These are phyloP conservation scores for Gouania willdenowi DNA, from an alignment of 2,797 vertebrate genomes.

Conservation along the genomic window DNA sequence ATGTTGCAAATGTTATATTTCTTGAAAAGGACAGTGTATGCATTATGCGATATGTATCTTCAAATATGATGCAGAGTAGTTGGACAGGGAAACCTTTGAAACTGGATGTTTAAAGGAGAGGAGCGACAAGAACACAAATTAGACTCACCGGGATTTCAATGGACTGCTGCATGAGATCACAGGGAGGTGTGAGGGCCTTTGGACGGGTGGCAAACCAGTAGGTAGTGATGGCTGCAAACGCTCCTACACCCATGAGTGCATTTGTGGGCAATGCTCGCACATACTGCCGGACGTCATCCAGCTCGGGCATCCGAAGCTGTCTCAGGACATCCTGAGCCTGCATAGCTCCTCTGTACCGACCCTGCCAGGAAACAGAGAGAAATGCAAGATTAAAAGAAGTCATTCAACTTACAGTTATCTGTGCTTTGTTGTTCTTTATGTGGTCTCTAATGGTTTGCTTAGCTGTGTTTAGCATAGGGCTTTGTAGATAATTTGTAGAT, in stretches of 20 bases:
- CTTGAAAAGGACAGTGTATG: too few relatives aligned
- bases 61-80: too few relatives aligned
- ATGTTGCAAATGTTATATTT: too few relatives aligned
- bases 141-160: slow-evolving; percentile 82
- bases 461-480: too few relatives aligned
- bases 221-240: slow-evolving; percentile 90
- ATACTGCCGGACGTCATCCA: slow-evolving; percentile 89
- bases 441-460: too few relatives aligned
- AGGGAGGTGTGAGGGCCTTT: slow-evolving; percentile 85
- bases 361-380: slow-evolving; percentile 14
- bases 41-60: too few relatives aligned
- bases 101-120: too few relatives aligned
- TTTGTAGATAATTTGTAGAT: too few relatives aligned
- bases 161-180: slow-evolving; percentile 89
- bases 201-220: slow-evolving; percentile 94
- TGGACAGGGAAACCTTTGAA: too few relatives aligned
- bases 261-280: slow-evolving; percentile 86
- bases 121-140: too few relatives aligned
- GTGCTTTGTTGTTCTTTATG: not conserved
- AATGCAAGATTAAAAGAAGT: too few relatives aligned
- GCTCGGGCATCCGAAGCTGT: slow-evolving; percentile 88
- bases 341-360: slow-evolving; percentile 50
- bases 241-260: slow-evolving; percentile 90
- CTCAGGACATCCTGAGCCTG: slow-evolving; percentile 89
- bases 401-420: too few relatives aligned